Evolutionary conservation across 2,888 invertebrate species (phyloP).

Genomic region (Frankliniella fusca): DNA sequence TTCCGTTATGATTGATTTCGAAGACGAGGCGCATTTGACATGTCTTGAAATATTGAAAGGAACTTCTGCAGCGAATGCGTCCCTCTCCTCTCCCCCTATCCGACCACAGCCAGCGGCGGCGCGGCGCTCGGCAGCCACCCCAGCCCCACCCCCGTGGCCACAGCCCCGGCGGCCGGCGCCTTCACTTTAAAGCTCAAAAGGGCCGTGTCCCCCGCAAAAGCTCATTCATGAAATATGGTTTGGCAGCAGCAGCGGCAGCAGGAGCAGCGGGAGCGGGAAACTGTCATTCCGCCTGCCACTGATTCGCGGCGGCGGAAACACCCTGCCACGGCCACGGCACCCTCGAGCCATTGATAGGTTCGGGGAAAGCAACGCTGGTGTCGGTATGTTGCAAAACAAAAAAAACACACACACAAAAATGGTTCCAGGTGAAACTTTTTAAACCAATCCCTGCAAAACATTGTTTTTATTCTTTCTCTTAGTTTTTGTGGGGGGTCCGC

Average conservation of each 20-base stretch:
- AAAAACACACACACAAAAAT: too few species aligned
- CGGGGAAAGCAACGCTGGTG: too few species aligned
- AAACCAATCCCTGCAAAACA: too few species aligned
- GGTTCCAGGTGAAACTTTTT: too few species aligned
- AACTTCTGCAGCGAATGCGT: conserved; percentile 2
- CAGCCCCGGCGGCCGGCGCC: conserved; percentile 2
- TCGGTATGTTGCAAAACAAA: too few species aligned
- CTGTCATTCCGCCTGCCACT: not conserved
- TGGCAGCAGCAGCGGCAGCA: not conserved
- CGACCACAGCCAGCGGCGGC: not conserved
- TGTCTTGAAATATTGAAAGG: conserved; percentile 25
- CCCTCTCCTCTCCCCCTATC: not conserved
- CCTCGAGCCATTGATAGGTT: too few species aligned
- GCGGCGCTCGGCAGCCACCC: not conserved
- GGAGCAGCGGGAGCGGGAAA: not conserved
- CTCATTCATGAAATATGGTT: conserved; percentile 20
- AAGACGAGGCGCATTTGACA: conserved; percentile 22
- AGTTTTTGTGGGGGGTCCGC: too few species aligned
- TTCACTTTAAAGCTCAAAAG: not conserved
- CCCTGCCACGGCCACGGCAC: too few species aligned
- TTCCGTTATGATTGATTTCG: conserved; percentile 22
- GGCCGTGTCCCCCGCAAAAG: not conserved
- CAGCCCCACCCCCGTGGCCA: not conserved
- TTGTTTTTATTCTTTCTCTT: too few species aligned
- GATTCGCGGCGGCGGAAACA: too few species aligned